phyloP scores from a whole-genome alignment of 2,113 vertebrate species.

The Callopanchax toddi region DNA sequence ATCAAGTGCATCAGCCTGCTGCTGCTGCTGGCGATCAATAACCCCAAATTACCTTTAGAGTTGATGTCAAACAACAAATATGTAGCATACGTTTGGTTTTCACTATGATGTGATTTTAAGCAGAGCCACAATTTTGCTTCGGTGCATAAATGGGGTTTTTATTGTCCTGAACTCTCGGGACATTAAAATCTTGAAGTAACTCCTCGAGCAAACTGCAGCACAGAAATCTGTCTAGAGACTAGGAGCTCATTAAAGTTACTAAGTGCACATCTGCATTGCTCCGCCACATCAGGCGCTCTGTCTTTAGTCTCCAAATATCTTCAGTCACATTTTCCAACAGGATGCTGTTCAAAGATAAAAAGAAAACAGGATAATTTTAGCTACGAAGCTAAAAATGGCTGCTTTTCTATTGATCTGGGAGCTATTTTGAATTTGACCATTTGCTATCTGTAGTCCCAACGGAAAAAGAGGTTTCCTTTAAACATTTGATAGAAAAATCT shows the following conservation, averaged over 20 bases:
- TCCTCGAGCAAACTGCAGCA: constrained; percentile 22
- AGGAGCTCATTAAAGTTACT: constrained; percentile 37
- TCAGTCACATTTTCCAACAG: constrained; percentile 55
- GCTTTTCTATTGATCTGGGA: constrained; percentile 53
- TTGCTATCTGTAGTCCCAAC: constrained; percentile 32
- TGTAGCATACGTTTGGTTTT: constrained; percentile 14
- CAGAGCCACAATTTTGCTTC: constrained; percentile 24
- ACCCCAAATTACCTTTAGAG: constrained; percentile 30
- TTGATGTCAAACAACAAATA: constrained; percentile 30
- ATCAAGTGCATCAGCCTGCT: constrained; percentile 30
- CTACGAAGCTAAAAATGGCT: constrained; percentile 61
- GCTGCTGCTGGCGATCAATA: constrained; percentile 36
- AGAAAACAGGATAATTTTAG: constrained; percentile 50
- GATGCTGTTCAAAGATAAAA: constrained; percentile 55
- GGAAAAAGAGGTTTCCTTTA: constrained; percentile 17
- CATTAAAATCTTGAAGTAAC: constrained; percentile 17
- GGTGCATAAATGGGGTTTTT: constrained; percentile 27
- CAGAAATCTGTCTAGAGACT: constrained; percentile 37
- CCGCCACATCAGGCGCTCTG: constrained; percentile 25
- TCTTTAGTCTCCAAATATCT: constrained; percentile 53
- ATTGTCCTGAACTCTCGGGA: constrained; percentile 21
- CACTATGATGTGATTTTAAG: constrained; percentile 39
- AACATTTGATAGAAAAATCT: neutral
- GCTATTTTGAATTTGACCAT: constrained; percentile 63
- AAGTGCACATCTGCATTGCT: constrained; percentile 24